phyloP scores from a whole-genome alignment of 2,113 vertebrate species.

The Myotis yumanensis region DNA sequence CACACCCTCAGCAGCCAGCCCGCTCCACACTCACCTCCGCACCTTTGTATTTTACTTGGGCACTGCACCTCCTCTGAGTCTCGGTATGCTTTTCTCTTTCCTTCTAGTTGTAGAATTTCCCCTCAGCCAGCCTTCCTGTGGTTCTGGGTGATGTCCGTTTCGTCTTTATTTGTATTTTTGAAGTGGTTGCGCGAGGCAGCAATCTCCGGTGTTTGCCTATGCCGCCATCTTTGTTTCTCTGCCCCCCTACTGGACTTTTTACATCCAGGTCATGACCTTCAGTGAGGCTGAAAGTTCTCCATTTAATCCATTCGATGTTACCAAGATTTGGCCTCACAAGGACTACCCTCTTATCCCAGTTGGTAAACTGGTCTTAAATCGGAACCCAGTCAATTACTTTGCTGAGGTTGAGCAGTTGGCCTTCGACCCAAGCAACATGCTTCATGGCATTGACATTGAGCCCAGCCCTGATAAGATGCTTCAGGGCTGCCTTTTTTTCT shows the following conservation, averaged over 20 bases:
- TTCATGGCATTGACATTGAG: slow-evolving; percentile 95
- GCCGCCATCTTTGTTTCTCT: too few relatives aligned
- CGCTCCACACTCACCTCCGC: too few relatives aligned
- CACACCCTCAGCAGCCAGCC: too few relatives aligned
- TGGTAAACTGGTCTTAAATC: slow-evolving; percentile 94
- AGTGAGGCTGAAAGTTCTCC: slow-evolving; percentile 90
- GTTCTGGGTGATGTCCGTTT: too few relatives aligned
- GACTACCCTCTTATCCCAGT: slow-evolving; percentile 96
- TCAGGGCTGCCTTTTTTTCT: slow-evolving; percentile 82
- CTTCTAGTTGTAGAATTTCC: too few relatives aligned
- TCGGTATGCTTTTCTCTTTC: too few relatives aligned
- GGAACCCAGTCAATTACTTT: slow-evolving; percentile 97
- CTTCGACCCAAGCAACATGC: slow-evolving; percentile 98
- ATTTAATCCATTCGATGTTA: slow-evolving; percentile 97
- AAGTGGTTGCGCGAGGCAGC: too few relatives aligned
- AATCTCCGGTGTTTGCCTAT: too few relatives aligned
- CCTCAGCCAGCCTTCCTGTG: too few relatives aligned
- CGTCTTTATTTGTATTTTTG: too few relatives aligned
- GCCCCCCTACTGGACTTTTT: slow-evolving; percentile 92
- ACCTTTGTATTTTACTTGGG: too few relatives aligned
- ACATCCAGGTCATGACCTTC: slow-evolving; percentile 98
- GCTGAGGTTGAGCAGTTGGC: slow-evolving; percentile 96
- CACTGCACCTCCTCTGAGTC: too few relatives aligned
- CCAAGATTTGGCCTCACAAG: slow-evolving; percentile 97
- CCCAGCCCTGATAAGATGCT: slow-evolving; percentile 98